Evolutionary conservation across 2,113 vertebrate genomes (phyloP).

Genomic region (Pseudonaja textilis): DNA sequence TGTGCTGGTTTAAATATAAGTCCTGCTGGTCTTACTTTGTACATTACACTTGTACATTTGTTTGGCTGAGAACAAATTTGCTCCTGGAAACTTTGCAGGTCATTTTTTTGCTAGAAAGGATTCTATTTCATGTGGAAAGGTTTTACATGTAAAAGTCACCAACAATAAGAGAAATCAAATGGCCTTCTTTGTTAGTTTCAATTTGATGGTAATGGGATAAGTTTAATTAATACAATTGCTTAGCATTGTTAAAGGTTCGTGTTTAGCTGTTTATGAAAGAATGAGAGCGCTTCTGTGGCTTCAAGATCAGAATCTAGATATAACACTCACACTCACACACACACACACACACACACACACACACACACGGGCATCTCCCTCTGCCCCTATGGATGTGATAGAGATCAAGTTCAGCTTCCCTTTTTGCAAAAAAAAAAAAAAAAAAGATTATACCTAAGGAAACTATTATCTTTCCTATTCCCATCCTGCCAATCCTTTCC

Average conservation of each 20-base stretch:
- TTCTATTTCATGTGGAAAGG: not conserved
- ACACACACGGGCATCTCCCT: not conserved
- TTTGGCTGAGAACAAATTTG: not conserved
- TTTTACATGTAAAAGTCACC: not conserved
- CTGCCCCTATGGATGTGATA: not conserved
- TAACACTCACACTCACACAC: not conserved
- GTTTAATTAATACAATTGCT: conserved; percentile 27
- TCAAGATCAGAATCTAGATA: not conserved
- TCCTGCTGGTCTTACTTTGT: not conserved
- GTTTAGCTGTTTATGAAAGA: conserved; percentile 18
- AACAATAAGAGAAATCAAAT: not conserved
- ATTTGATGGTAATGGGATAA: not conserved
- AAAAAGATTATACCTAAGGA: not conserved
- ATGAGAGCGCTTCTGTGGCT: not conserved
- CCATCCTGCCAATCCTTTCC: not conserved
- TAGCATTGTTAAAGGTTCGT: conserved; percentile 1
- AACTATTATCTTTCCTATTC: not conserved
- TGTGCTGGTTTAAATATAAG: not conserved
- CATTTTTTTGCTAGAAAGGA: not conserved
- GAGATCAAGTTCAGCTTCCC: not conserved
- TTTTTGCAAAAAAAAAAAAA: not conserved
- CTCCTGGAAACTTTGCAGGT: not conserved
- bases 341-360: too few relatives aligned
- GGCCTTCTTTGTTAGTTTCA: conserved; percentile 24
- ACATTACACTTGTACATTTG: not conserved